A percentile compares a stretch with the other conserved stretches of the same genome.
These are phyloP conservation scores for Drepanosiphum platanoidis DNA, from an alignment of 2,888 invertebrate species.

Conservation along the genomic window DNA sequence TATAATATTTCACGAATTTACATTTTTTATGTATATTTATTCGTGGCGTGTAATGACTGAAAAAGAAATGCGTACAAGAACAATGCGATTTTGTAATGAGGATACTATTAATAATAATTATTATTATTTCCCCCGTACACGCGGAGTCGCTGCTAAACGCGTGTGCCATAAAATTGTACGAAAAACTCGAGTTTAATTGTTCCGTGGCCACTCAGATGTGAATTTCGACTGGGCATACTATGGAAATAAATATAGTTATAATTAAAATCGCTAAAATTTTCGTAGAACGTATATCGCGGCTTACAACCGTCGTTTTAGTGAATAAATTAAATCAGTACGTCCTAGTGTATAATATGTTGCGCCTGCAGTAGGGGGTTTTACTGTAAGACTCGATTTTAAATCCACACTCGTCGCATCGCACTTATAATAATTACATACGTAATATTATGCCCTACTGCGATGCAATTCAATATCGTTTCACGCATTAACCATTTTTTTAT, in stretches of 20 bases:
- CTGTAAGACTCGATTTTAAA: neutral
- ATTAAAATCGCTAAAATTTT: too few species aligned
- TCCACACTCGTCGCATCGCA: neutral
- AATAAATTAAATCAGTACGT: neutral
- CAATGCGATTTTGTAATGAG: slow-evolving; percentile 1
- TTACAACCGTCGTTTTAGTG: too few species aligned
- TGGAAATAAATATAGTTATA: too few species aligned
- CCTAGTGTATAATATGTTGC: neutral
- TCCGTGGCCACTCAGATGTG: neutral
- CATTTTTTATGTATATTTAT: slow-evolving; percentile 21
- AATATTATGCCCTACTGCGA: neutral
- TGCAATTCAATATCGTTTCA: neutral
- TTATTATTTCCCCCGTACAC: neutral
- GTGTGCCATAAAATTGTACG: neutral
- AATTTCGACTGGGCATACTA: neutral
- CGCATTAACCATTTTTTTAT: neutral
- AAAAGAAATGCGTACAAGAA: slow-evolving; percentile 22
- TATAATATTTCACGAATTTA: slow-evolving; percentile 7
- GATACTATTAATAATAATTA: slow-evolving; percentile 16
- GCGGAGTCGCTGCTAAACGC: neutral
- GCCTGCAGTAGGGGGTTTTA: too few species aligned
- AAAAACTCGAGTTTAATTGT: neutral
- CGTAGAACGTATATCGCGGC: too few species aligned
- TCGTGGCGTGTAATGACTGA: neutral
- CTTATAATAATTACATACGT: neutral